Percentiles rank a stretch among this genome's conserved stretches.
Evolutionary conservation across 2,113 vertebrate species (phyloP).

Genomic region (Seriola quinqueradiata): DNA sequence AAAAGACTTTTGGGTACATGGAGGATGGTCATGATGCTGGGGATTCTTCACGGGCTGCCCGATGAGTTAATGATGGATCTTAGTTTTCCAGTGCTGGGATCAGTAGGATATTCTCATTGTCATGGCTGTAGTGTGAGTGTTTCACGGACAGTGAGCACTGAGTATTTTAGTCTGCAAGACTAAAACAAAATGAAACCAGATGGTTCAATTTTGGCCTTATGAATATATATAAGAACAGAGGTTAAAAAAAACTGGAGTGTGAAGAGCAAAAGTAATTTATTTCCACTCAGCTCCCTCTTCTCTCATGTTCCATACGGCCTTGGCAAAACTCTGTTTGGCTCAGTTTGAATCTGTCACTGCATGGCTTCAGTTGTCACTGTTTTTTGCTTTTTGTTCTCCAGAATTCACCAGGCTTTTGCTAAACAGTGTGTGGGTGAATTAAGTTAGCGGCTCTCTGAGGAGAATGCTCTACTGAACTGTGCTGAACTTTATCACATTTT

Average conservation of each 20-base stretch:
- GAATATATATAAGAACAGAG: slow-evolving; percentile 16
- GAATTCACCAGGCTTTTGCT: background rate
- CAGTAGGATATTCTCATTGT: slow-evolving; percentile 23
- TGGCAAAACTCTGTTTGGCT: background rate
- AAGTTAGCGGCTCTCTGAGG: background rate
- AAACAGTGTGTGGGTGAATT: background rate
- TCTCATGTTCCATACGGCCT: background rate
- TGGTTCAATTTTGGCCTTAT: slow-evolving; percentile 33
- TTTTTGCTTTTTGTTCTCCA: background rate
- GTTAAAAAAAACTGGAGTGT: slow-evolving; percentile 1
- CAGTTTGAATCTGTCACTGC: background rate
- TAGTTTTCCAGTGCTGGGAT: slow-evolving; percentile 36
- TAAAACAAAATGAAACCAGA: slow-evolving; percentile 58
- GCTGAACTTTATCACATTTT: slow-evolving; percentile 23
- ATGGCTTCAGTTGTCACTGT: slow-evolving; percentile 1
- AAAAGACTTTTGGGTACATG: background rate
- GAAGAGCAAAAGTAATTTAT: slow-evolving; percentile 29
- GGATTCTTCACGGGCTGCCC: background rate
- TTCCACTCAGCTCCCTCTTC: slow-evolving; percentile 1
- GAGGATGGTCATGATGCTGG: slow-evolving; percentile 3
- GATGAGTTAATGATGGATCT: slow-evolving; percentile 41
- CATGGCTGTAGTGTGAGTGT: slow-evolving; percentile 18
- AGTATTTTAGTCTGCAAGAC: slow-evolving; percentile 18
- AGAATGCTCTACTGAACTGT: background rate
- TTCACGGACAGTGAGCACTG: slow-evolving; percentile 12